Conservation (phyloP, 2,888 invertebrate genomes). For the Ennomos quercinarius region DNA sequence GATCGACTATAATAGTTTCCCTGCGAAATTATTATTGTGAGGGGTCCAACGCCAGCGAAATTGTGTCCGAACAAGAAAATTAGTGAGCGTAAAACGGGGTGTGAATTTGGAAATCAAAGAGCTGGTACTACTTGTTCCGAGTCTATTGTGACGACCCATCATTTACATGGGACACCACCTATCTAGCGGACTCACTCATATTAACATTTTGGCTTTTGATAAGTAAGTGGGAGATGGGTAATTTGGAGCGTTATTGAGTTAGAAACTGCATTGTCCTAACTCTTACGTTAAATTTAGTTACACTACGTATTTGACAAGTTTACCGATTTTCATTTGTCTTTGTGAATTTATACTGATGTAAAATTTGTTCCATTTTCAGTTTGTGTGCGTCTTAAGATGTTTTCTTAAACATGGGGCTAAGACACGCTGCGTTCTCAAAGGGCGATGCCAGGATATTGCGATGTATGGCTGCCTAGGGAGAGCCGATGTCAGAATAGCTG, state of each 20-base stretch:
- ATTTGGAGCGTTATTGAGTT: slow-evolving; percentile 30
- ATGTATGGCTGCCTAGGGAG: slow-evolving; percentile 81
- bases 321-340: slow-evolving; percentile 10
- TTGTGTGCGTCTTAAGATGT: slow-evolving; percentile 29
- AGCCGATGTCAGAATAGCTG: slow-evolving; percentile 60
- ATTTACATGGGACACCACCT: slow-evolving; percentile 80
- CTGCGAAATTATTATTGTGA: slow-evolving; percentile 82
- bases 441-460: slow-evolving; percentile 67
- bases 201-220: slow-evolving; percentile 61
- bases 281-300: slow-evolving; percentile 17
- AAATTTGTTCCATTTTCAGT: slow-evolving; percentile 11
- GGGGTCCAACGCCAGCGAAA: slow-evolving; percentile 70
- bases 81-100: slow-evolving; percentile 85
- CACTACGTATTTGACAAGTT: slow-evolving; percentile 8
- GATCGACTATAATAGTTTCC: slow-evolving; percentile 84
- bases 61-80: slow-evolving; percentile 86
- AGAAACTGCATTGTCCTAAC: slow-evolving; percentile 26
- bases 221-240: slow-evolving; percentile 35
- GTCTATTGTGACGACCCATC: slow-evolving; percentile 76
- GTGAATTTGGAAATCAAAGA: slow-evolving; percentile 84
- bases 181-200: slow-evolving; percentile 59
- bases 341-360: not conserved
- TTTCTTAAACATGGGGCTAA: slow-evolving; percentile 32
- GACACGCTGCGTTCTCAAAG: slow-evolving; percentile 58
- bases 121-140: slow-evolving; percentile 71